Conservation (phyloP, 2,797 vertebrate species). For the Spinus pinus region DNA sequence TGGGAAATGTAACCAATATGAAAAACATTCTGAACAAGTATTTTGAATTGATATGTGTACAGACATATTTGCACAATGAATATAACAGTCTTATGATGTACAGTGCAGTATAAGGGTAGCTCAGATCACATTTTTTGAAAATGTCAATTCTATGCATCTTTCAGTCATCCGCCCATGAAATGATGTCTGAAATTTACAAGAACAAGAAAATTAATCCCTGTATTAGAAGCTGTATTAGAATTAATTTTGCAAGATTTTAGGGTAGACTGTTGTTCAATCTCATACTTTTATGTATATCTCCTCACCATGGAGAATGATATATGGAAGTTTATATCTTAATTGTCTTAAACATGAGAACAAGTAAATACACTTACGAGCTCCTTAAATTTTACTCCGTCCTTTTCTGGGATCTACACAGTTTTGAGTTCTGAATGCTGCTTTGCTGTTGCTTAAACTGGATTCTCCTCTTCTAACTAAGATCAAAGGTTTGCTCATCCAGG, state of each 20-base stretch:
- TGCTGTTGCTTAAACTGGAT: neutral
- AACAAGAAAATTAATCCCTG: neutral
- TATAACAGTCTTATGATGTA: neutral
- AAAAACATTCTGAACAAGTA: neutral
- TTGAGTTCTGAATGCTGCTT: neutral
- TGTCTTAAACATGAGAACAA: neutral
- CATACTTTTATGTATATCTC: neutral
- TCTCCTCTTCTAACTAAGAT: neutral
- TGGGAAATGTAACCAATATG: neutral
- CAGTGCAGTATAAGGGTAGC: neutral
- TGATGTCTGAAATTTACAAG: neutral
- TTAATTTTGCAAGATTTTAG: neutral
- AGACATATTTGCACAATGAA: neutral
- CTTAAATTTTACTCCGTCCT: neutral
- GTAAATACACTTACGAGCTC: neutral
- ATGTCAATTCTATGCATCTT: neutral
- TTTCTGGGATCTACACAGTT: neutral
- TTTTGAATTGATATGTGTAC: neutral
- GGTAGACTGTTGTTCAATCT: rapidly evolving
- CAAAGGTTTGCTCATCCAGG: neutral
- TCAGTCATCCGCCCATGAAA: neutral
- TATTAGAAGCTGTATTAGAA: neutral
- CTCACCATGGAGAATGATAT: neutral
- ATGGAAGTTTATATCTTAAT: neutral
- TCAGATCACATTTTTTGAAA: neutral